These are phyloP conservation scores for Nibea albiflora DNA, from an alignment of 2,113 vertebrate species.

Conservation along the genomic window DNA sequence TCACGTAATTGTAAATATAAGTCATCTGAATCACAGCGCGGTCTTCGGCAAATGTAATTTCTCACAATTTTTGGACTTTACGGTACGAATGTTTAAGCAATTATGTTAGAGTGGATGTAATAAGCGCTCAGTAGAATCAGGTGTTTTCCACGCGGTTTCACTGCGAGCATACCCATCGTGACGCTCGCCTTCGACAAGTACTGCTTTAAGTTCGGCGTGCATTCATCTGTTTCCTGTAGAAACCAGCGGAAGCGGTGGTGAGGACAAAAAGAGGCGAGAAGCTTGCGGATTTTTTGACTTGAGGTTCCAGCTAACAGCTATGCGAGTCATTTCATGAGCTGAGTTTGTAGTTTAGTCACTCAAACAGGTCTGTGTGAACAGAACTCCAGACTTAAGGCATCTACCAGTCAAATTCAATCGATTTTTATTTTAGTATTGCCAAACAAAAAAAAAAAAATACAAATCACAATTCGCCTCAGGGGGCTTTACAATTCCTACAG, in stretches of 20 bases:
- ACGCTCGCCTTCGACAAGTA: not conserved
- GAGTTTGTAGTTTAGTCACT: not conserved
- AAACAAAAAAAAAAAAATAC: no score
- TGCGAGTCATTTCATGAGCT: not conserved
- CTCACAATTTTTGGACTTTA: slow-evolving; percentile 2
- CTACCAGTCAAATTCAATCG: no score
- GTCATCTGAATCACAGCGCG: slow-evolving; percentile 34
- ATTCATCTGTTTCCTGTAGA: not conserved
- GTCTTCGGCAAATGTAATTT: slow-evolving; percentile 34
- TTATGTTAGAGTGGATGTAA: slow-evolving; percentile 38
- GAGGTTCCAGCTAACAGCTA: no score
- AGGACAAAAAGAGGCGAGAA: not conserved
- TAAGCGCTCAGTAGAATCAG: slow-evolving; percentile 22
- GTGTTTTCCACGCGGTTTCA: slow-evolving; percentile 17
- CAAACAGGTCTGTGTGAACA: not conserved
- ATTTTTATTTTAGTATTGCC: no score
- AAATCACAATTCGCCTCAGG: not conserved
- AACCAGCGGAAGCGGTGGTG: not conserved
- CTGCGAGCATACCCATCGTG: slow-evolving; percentile 8
- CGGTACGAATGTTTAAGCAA: slow-evolving; percentile 36
- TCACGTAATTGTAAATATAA: slow-evolving; percentile 51
- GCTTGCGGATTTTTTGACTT: no score
- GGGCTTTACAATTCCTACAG: no score
- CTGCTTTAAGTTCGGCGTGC: not conserved
- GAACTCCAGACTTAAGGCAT: not conserved